Evolutionary conservation across 1,140 invertebrate species (phyloP).

Genomic region (Ladona fulva): DNA sequence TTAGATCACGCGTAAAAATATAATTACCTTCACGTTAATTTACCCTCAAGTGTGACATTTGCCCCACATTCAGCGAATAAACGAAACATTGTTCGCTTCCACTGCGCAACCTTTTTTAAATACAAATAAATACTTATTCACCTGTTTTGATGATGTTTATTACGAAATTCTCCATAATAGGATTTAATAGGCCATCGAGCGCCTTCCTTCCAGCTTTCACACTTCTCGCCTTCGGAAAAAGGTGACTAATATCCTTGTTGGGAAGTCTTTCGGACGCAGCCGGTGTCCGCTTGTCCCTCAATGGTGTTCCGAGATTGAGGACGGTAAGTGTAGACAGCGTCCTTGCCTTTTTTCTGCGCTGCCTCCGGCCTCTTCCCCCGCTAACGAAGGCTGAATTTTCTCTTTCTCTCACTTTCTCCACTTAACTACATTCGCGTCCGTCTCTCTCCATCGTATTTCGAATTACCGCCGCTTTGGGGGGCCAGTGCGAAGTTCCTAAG

Average conservation of each 20-base stretch:
- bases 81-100: too few species aligned
- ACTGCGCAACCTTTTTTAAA: too few species aligned
- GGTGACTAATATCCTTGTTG: slow-evolving; percentile 7
- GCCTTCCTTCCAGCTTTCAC: background rate
- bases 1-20: too few species aligned
- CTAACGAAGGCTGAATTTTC: background rate
- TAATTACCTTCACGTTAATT: too few species aligned
- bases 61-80: too few species aligned
- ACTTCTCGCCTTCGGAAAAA: background rate
- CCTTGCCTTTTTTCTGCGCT: background rate
- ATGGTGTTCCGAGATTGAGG: background rate
- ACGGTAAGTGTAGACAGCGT: background rate
- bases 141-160: background rate
- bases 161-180: background rate
- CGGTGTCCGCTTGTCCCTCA: too few species aligned
- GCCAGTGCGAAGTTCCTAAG: too few species aligned
- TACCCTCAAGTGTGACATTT: too few species aligned
- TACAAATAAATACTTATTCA: too few species aligned
- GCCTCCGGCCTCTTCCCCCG: background rate
- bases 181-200: background rate
- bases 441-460: background rate
- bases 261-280: too few species aligned
- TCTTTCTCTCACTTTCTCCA: background rate
- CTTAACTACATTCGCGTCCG: background rate
- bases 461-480: too few species aligned